phyloP scores from a whole-genome alignment of 2,888 invertebrate species.

The Phragmatobia fuliginosa region DNA sequence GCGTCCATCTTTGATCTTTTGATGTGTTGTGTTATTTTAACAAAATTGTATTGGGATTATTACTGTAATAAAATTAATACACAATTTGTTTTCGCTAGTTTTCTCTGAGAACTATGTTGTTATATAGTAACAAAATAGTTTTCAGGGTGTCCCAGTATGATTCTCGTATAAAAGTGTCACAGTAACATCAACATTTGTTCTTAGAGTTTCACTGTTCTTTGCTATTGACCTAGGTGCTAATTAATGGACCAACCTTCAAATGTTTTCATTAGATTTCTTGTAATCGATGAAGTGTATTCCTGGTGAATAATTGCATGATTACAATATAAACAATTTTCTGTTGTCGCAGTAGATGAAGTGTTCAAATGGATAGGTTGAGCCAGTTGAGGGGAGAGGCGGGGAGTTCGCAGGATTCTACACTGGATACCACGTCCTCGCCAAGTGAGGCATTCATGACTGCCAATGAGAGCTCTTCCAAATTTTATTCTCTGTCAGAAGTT shows the following conservation, averaged over 20 bases:
- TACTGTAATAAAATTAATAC: slow-evolving; percentile 45
- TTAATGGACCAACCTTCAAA: slow-evolving; percentile 75
- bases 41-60: slow-evolving; percentile 68
- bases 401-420: slow-evolving; percentile 73
- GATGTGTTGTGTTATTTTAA: slow-evolving; percentile 83
- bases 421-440: slow-evolving; percentile 74
- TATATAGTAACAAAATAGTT: slow-evolving; percentile 56
- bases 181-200: slow-evolving; percentile 80
- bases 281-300: slow-evolving; percentile 51
- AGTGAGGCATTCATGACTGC: slow-evolving; percentile 80
- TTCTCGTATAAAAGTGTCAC: slow-evolving; percentile 75
- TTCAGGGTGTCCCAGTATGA: slow-evolving; percentile 53
- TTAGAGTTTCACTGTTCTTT: slow-evolving; percentile 82
- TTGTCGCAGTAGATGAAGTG: slow-evolving; percentile 80
- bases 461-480: slow-evolving; percentile 78
- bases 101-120: slow-evolving; percentile 50
- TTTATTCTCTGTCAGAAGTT: slow-evolving; percentile 79
- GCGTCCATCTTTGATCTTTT: slow-evolving; percentile 85
- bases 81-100: slow-evolving; percentile 39
- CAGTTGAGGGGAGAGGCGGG: slow-evolving; percentile 77
- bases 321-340: slow-evolving; percentile 54
- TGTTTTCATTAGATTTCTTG: slow-evolving; percentile 70
- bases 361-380: slow-evolving; percentile 83
- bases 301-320: slow-evolving; percentile 45
- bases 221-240: slow-evolving; percentile 83